Conservation (phyloP, 1,140 invertebrate species). For the Zaprionus ornatus region DNA sequence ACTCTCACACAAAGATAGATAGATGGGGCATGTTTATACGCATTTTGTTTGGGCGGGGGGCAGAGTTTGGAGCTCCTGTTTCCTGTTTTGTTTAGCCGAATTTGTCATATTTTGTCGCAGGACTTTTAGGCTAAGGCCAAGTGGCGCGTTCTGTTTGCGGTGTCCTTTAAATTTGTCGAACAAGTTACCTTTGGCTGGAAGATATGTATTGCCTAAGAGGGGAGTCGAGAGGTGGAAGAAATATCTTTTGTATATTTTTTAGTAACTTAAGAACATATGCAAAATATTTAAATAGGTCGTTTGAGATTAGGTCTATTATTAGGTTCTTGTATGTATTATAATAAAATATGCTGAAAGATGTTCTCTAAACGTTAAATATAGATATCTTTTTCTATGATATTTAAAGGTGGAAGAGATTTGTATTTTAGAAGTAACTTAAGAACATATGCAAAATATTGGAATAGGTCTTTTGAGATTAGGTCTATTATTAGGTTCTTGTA, state of each 20-base stretch:
- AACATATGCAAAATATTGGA: not conserved
- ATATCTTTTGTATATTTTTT: not conserved
- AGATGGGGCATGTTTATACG: slow-evolving; percentile 18
- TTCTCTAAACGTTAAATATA: too few species aligned
- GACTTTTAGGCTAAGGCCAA: slow-evolving; percentile 43
- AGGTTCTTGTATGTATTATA: not conserved
- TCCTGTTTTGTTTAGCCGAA: slow-evolving; percentile 55
- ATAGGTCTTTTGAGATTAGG: not conserved
- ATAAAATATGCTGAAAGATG: too few species aligned
- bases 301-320: not conserved
- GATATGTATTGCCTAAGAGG: not conserved
- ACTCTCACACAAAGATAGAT: not conserved
- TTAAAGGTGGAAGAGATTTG: too few species aligned
- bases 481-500: not conserved
- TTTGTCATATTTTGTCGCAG: slow-evolving; percentile 57
- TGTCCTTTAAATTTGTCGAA: slow-evolving; percentile 26
- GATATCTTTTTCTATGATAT: too few species aligned
- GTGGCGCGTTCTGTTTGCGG: slow-evolving; percentile 31
- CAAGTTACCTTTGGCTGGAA: not conserved
- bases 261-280: not conserved
- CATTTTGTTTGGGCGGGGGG: slow-evolving; percentile 22
- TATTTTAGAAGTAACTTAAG: not conserved
- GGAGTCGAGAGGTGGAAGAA: not conserved
- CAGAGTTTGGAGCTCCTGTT: slow-evolving; percentile 32
- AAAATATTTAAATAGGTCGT: not conserved